Conservation (phyloP, 2,113 vertebrate species). For the Tetrao urogallus region DNA sequence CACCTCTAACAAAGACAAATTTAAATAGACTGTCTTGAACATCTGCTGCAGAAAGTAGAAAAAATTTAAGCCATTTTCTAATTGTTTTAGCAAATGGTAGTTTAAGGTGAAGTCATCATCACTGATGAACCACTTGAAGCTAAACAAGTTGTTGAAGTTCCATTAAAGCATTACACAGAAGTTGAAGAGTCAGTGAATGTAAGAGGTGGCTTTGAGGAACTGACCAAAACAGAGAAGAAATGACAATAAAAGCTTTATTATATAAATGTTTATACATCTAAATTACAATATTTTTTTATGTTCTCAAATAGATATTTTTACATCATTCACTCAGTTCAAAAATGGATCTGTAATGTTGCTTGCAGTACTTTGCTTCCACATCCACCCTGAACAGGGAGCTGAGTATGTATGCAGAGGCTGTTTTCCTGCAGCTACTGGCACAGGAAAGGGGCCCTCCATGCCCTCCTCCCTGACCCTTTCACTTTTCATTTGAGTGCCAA, state of each 20-base stretch:
- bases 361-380: neutral
- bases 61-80: neutral
- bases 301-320: neutral
- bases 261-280: neutral
- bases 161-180: neutral
- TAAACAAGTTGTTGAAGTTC: neutral
- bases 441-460: neutral
- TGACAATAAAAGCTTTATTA: neutral
- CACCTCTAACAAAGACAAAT: constrained; percentile 65
- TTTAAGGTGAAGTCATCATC: constrained; percentile 25
- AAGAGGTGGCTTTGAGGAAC: neutral
- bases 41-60: constrained; percentile 47
- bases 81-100: neutral
- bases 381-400: neutral
- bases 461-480: neutral
- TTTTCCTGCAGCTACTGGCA: neutral
- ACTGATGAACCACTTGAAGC: neutral
- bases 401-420: neutral
- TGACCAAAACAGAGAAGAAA: neutral
- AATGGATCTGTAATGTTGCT: neutral
- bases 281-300: neutral
- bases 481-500: neutral
- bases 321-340: neutral
- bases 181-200: neutral
- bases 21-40: constrained; percentile 52